Evolutionary conservation across 2,797 vertebrate genomes (phyloP), one percentile per base, ranked within the genome.

Genomic region (Myripristis jacobus): DNA sequence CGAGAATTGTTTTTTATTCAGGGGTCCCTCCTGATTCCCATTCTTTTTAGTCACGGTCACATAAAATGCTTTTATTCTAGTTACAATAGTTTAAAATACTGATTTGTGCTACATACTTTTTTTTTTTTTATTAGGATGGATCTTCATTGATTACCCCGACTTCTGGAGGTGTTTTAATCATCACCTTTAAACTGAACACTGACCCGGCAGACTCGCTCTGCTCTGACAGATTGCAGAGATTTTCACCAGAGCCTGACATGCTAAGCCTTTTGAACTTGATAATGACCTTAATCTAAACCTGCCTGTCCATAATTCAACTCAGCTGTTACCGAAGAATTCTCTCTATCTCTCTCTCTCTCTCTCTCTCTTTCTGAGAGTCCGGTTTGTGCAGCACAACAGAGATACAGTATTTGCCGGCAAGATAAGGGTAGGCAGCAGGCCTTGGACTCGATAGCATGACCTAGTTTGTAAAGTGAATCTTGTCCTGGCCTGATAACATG

Each of bases 401-500:
- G 50, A 53, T 36, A 6, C 22, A 4, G 60, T 43, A 2, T 73
- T 75, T 69, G 47, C 58, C 57, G 8, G 29, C 16, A 43, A 78
- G 80, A 83, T 84, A 62, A 80, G 75, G 55, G 29, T 18, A 18
- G 58, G 73, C 72, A 6, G 46, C 1, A 5, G 70, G 62, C 59
- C 51, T 63, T 31, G 50, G 68, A 66, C 48, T 77, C 77, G 56
- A 51, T 38, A 69, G 27, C 66, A 3, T 87, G 84, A 84, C 82
- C 86, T 74, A 83, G 71, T 84, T 85, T 75, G 70, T 67, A 66
- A 82, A 81, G 47, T 47, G 63, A 86, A 79, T 86, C 81, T 70
- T 3, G 51, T 82, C 59, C 15, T 19, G 57, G 59, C 22, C 24
- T 51, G 78, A 84, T 79, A 72, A 71, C 73, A 48, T 0, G 0